These are phyloP conservation scores for Psix sp. DNA, from an alignment of 1,140 invertebrate genomes.

Conservation along the genomic window DNA sequence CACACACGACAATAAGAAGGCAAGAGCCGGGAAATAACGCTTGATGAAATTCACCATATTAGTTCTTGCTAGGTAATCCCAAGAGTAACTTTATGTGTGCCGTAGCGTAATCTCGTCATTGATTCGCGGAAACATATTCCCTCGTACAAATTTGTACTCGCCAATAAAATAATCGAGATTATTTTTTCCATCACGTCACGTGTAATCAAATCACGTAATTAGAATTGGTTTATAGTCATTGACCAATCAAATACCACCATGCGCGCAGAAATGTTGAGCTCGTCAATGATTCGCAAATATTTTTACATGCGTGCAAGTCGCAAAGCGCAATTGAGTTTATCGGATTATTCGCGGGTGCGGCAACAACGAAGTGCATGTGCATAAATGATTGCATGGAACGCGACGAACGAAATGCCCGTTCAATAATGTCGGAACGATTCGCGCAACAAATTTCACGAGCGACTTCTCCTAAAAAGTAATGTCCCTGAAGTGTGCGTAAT, in stretches of 20 bases:
- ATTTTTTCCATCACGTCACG: constrained; percentile 7
- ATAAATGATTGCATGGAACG: constrained; percentile 45
- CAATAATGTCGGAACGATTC: constrained; percentile 14
- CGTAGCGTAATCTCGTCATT: constrained; percentile 14
- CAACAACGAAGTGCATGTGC: constrained; percentile 39
- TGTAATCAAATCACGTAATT: constrained; percentile 43
- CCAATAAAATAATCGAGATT: constrained; percentile 27
- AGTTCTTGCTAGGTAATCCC: constrained; percentile 25
- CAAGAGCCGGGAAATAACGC: constrained; percentile 29
- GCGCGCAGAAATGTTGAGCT: too few species aligned
- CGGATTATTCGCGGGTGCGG: constrained; percentile 63
- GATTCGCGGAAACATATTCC: too few species aligned
- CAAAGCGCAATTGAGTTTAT: constrained; percentile 69
- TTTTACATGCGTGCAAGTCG: constrained; percentile 63
- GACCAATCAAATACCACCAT: neutral
- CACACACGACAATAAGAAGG: constrained; percentile 21
- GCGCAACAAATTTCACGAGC: constrained; percentile 27
- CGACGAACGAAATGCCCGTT: constrained; percentile 14
- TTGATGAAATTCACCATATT: constrained; percentile 42
- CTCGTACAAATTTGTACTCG: too few species aligned
- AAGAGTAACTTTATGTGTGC: constrained; percentile 16
- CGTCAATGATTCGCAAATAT: constrained; percentile 67
- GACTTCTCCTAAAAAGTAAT: constrained; percentile 7
- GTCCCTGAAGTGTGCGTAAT: constrained; percentile 14
- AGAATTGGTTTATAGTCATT: constrained; percentile 38